Evolutionary conservation across 1,140 invertebrate species (phyloP), one percentile per base, ranked within the genome.

Genomic region (Triops longicaudatus): DNA sequence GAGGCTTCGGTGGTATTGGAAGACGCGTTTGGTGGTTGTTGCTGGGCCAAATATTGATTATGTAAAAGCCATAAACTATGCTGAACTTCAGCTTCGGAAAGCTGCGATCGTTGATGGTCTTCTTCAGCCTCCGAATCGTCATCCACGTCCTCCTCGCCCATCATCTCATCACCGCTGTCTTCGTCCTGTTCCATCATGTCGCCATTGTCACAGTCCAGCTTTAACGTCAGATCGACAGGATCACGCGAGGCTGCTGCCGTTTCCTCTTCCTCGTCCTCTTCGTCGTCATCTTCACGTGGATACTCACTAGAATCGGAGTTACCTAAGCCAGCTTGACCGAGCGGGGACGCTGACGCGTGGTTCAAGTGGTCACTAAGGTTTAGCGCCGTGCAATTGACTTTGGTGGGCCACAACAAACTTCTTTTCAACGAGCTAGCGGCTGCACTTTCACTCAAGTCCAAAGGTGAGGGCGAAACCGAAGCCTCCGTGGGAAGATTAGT

Each of bases 191-290:
- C 78, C 81, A 11, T 74, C 75, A 42, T 73, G 75, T 50, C 78
- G 73, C 75, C 76, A 37, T 22, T 75, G 76, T 10, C 77, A 72
- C 31, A 78, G 12, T 85, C 84, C 76, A 85, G 85, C 31, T 85
- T 81, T 73, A 86, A 84, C 81, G 85, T 85, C 12, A 82, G 78
- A 77, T 83, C 81, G 37, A 82, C 78, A 72, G 81, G 82, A 76
- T 80, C 79, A 63, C 81, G 80, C 22, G 74, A 63, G 42, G 75
- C 42, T 26, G 73, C 26, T 76, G 43, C 11, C 28, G 76, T 76
- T 73, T 26, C 83, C 1, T 84, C 75, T 5, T 76, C 79, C 81
- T 83, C 83, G 26, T 84, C 85, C 73, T 85, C 85, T 5, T 86
- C 86, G 26, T 86, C 83, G 31, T 83, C 82, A 76, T 85, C 74